phyloP scores from a whole-genome alignment of 92 coral and sea anemone genomes.

The Epizoanthus fatuus region DNA sequence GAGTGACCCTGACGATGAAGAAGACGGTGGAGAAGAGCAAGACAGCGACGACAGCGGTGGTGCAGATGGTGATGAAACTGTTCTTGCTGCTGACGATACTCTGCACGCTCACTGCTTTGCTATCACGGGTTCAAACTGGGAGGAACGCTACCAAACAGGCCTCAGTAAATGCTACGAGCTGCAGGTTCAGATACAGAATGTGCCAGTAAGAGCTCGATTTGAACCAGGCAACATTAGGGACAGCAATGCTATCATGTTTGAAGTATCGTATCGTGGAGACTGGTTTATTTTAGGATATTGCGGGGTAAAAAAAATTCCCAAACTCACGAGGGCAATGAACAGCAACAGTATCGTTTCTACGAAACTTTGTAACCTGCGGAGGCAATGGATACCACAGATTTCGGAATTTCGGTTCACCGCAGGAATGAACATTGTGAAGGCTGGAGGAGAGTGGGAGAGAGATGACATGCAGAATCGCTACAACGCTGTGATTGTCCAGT shows the following conservation, averaged over 20 bases:
- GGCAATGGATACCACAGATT: conserved; percentile 50
- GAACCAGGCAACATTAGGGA: conserved; percentile 67
- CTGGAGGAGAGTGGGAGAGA: conserved; percentile 57
- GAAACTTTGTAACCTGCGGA: conserved; percentile 17
- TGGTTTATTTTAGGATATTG: conserved; percentile 64
- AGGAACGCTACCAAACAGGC: conserved; percentile 56
- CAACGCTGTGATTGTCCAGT: conserved; percentile 31
- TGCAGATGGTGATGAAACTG: background rate
- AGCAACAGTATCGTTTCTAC: conserved; percentile 20
- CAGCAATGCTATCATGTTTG: conserved; percentile 64
- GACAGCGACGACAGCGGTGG: conserved; percentile 40
- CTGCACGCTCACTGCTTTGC: conserved; percentile 37
- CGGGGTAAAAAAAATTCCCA: conserved; percentile 68
- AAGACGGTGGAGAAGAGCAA: conserved; percentile 5
- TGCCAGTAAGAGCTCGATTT: conserved; percentile 43
- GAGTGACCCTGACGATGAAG: background rate
- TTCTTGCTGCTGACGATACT: background rate
- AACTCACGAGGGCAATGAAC: conserved; percentile 55
- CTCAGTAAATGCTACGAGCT: conserved; percentile 43
- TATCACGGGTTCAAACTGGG: conserved; percentile 60
- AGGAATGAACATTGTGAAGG: conserved; percentile 55
- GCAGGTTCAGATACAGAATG: conserved; percentile 14
- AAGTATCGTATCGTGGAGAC: conserved; percentile 50
- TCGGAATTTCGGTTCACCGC: conserved; percentile 47
- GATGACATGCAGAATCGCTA: conserved; percentile 66